phyloP scores from a whole-genome alignment of 2,888 invertebrate species.

The Drosophila prostipennis region DNA sequence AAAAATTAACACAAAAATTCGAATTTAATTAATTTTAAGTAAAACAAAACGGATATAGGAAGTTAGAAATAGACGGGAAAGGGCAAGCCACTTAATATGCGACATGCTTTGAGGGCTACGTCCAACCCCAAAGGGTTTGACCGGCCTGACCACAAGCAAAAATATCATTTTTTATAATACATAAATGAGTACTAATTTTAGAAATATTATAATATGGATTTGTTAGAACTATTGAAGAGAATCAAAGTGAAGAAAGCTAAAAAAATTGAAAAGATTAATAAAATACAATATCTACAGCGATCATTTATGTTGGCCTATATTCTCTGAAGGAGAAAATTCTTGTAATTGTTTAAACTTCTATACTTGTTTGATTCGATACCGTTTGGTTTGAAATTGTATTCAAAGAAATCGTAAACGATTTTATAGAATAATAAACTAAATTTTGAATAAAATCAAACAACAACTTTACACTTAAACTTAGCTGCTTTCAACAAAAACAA shows the following conservation, averaged over 20 bases:
- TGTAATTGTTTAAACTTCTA: conserved; percentile 30
- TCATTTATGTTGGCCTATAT: conserved; percentile 49
- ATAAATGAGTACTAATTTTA: conserved; percentile 55
- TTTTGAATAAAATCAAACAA: conserved; percentile 51
- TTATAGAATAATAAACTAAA: conserved; percentile 62
- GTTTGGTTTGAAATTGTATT: conserved; percentile 26
- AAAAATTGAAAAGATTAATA: conserved; percentile 28
- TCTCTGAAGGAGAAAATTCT: conserved; percentile 32
- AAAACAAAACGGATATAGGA: conserved; percentile 51
- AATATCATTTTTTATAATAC: conserved; percentile 75
- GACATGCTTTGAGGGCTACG: conserved; percentile 68
- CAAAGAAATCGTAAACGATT: conserved; percentile 71
- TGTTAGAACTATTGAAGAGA: conserved; percentile 63
- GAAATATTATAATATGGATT: conserved; percentile 59
- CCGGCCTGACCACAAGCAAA: conserved; percentile 62
- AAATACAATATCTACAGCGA: conserved; percentile 38
- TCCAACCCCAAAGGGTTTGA: conserved; percentile 46
- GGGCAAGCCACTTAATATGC: conserved; percentile 67
- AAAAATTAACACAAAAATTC: conserved; percentile 83
- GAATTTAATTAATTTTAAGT: conserved; percentile 83
- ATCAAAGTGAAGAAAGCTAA: conserved; percentile 29
- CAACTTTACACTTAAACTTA: conserved; percentile 76
- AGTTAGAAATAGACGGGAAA: conserved; percentile 62
- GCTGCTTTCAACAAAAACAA: conserved; percentile 80
- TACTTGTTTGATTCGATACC: conserved; percentile 18